Evolutionary conservation across 2,888 invertebrate genomes (phyloP).

Genomic region (Ethmia dodecea): DNA sequence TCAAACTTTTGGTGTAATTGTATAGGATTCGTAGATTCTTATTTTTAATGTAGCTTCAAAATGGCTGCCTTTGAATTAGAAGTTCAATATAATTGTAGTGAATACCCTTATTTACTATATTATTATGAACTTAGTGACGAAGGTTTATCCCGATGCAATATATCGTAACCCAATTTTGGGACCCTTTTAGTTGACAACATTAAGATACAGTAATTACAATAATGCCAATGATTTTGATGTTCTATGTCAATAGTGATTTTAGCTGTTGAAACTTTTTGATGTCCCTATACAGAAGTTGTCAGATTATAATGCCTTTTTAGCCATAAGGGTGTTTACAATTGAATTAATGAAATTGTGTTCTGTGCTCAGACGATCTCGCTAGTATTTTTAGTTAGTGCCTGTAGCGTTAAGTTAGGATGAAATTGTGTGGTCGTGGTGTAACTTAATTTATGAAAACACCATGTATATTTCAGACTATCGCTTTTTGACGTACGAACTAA

Average conservation of each 20-base stretch:
- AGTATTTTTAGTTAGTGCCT: constrained; percentile 74
- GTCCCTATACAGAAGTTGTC: constrained; percentile 57
- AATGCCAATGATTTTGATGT: constrained; percentile 34
- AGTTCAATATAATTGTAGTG: too few species aligned
- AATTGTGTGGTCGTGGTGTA: constrained; percentile 46
- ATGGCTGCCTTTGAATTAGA: too few species aligned
- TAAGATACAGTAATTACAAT: constrained; percentile 20
- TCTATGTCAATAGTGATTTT: constrained; percentile 32
- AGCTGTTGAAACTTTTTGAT: constrained; percentile 47
- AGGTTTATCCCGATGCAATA: constrained; percentile 1
- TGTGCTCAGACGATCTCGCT: constrained; percentile 76
- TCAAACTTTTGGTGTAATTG: too few species aligned
- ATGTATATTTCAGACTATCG: constrained; percentile 36
- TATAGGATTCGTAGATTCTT: constrained; percentile 1
- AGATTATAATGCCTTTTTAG: constrained; percentile 60
- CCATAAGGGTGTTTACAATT: constrained; percentile 54
- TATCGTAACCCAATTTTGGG: background rate
- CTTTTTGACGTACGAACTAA: constrained; percentile 28
- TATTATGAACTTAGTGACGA: background rate
- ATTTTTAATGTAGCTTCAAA: background rate
- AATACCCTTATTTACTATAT: too few species aligned
- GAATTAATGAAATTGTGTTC: constrained; percentile 59
- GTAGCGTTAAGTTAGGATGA: constrained; percentile 67
- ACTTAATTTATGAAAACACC: constrained; percentile 33
- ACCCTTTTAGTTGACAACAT: background rate